Percentiles rank a stretch among this genome's conserved stretches.
phyloP scores from a whole-genome alignment of 2,888 invertebrate genomes.

The Anodontia alba region DNA sequence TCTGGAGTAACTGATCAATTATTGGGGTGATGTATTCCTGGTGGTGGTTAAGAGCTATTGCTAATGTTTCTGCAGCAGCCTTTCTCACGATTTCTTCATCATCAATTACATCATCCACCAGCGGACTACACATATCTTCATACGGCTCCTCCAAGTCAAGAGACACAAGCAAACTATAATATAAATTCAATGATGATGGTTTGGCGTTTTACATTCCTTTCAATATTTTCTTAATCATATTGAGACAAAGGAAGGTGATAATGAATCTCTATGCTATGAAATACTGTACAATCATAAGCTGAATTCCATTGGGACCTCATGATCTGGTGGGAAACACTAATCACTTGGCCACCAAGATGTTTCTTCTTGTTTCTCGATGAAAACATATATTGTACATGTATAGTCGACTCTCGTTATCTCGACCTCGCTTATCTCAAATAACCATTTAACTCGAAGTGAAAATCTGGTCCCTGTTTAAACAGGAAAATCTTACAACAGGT shows the following conservation, averaged over 20 bases:
- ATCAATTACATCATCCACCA: slow-evolving; percentile 88
- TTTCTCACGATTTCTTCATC: slow-evolving; percentile 93
- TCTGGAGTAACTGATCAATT: slow-evolving; percentile 88
- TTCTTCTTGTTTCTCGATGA: no score
- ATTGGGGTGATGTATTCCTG: slow-evolving; percentile 87
- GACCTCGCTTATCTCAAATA: no score
- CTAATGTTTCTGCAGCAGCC: slow-evolving; percentile 92
- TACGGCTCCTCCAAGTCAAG: slow-evolving; percentile 72
- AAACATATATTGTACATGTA: no score
- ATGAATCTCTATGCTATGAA: no score
- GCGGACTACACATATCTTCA: slow-evolving; percentile 72
- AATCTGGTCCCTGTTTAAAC: no score
- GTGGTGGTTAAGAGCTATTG: slow-evolving; percentile 86
- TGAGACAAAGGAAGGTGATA: background rate
- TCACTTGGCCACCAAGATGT: no score
- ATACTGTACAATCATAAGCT: no score
- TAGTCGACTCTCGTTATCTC: no score
- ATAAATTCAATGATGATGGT: background rate
- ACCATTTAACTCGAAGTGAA: no score
- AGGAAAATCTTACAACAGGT: no score
- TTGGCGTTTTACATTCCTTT: background rate
- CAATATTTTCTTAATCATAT: background rate
- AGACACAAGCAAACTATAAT: slow-evolving; percentile 77
- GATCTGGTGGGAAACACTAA: no score
- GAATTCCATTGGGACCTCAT: no score